These are phyloP conservation scores for Zosterops lateralis DNA, from an alignment of 2,113 vertebrate species.

Conservation along the genomic window DNA sequence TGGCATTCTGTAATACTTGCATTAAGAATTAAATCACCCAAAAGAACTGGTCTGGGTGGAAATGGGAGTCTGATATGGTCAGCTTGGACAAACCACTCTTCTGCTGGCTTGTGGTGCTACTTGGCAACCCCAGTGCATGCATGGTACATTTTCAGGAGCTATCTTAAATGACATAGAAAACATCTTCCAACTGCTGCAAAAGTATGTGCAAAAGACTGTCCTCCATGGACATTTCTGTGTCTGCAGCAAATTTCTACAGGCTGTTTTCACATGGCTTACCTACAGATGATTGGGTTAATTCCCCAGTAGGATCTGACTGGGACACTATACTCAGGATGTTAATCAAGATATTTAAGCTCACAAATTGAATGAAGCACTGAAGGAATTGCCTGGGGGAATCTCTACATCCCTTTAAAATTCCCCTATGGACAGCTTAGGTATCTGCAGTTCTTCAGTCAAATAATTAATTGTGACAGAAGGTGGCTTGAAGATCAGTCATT, in stretches of 20 bases:
- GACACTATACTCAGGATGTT: background rate
- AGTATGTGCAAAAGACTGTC: background rate
- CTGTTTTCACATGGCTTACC: background rate
- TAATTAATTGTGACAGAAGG: background rate
- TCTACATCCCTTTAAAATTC: background rate
- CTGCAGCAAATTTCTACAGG: background rate
- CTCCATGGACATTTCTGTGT: background rate
- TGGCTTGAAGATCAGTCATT: background rate
- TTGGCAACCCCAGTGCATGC: background rate
- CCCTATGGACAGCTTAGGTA: background rate
- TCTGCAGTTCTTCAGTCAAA: background rate
- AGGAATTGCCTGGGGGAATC: background rate
- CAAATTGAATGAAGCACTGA: background rate
- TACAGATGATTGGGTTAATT: background rate
- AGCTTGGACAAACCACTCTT: background rate
- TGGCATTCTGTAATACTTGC: background rate
- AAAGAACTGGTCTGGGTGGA: background rate
- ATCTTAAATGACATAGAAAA: background rate
- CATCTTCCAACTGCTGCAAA: background rate
- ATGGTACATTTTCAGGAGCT: background rate
- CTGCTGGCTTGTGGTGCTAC: background rate
- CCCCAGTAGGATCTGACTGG: background rate
- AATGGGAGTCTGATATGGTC: background rate
- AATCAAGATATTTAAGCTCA: conserved; percentile 13
- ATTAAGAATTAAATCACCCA: background rate